Evolutionary conservation across 53 echinoderm and acorn worm species (phyloP).

Genomic region (Stichopus horrens): DNA sequence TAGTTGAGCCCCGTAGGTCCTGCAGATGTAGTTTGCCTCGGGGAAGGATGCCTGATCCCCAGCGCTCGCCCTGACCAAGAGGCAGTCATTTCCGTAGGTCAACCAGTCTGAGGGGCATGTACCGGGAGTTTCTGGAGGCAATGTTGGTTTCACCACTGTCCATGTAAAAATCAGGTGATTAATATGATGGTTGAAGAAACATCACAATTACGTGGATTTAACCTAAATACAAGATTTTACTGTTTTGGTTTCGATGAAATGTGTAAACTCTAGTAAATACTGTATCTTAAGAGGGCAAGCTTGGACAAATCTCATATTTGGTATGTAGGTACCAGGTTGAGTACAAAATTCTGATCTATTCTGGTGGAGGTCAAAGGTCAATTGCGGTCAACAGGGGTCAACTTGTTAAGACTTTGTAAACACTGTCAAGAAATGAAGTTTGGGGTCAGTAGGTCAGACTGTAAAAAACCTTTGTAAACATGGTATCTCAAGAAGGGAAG

Average conservation of each 20-base stretch:
- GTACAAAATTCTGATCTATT: too few species aligned
- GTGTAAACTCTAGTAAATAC: too few species aligned
- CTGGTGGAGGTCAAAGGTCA: too few species aligned
- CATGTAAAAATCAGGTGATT: slow-evolving; percentile 24
- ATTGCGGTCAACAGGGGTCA: too few species aligned
- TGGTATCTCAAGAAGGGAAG: too few species aligned
- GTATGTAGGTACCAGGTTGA: too few species aligned
- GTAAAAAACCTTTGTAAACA: too few species aligned
- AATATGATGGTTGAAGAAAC: neutral
- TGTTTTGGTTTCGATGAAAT: neutral
- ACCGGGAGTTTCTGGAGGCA: slow-evolving; percentile 77
- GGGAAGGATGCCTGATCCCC: slow-evolving; percentile 65
- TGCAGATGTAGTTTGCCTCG: slow-evolving; percentile 71
- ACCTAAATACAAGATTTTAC: neutral
- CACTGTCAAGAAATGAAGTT: too few species aligned
- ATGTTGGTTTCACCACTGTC: slow-evolving; percentile 62
- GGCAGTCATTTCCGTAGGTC: slow-evolving; percentile 68
- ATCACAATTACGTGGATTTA: neutral
- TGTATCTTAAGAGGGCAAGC: too few species aligned
- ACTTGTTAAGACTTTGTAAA: too few species aligned
- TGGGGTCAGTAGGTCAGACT: too few species aligned
- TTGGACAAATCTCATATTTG: too few species aligned
- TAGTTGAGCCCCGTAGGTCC: slow-evolving; percentile 57
- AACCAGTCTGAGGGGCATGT: slow-evolving; percentile 71
- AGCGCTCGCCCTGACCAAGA: slow-evolving; percentile 31